Percentiles rank a stretch among this genome's conserved stretches.
phyloP scores from a whole-genome alignment of 2,113 vertebrate species.

The Cyanoliseus patagonus region DNA sequence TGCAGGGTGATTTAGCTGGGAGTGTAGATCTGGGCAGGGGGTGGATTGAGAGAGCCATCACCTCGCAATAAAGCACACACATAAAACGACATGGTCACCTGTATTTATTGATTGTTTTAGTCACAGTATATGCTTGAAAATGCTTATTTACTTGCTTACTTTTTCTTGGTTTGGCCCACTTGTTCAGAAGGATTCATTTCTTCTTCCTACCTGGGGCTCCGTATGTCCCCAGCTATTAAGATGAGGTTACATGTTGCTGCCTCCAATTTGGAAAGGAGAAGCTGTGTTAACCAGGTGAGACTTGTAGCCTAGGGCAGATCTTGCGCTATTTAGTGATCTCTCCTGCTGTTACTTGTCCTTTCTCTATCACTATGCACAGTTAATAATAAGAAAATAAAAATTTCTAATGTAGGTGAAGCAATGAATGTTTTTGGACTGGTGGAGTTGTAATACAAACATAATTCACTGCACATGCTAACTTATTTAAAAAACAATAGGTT shows the following conservation, averaged over 20 bases:
- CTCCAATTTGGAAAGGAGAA: not conserved
- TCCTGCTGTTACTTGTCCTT: not conserved
- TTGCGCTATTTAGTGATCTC: not conserved
- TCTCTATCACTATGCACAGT: not conserved
- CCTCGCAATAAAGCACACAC: not conserved
- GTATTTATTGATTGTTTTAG: not conserved
- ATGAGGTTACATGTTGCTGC: not conserved
- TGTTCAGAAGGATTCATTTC: not conserved
- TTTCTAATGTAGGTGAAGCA: rapidly evolving
- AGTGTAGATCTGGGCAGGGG: not conserved
- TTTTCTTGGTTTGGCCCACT: not conserved
- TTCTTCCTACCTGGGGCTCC: not conserved
- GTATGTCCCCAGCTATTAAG: not conserved
- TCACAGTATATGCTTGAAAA: not conserved
- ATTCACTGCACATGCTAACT: not conserved
- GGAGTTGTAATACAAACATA: not conserved
- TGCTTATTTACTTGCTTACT: not conserved
- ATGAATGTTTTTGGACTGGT: not conserved
- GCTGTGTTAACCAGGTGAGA: not conserved
- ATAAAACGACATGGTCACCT: not conserved
- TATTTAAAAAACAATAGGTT: not conserved
- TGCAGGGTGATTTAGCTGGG: not conserved
- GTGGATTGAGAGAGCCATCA: not conserved
- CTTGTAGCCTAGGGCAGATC: not conserved
- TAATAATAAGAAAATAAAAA: not conserved